Evolutionary conservation across 30 jellyfish, hydroid and myxozoan species (phyloP).

Genomic region (Calvadosia cruxmelitensis): DNA sequence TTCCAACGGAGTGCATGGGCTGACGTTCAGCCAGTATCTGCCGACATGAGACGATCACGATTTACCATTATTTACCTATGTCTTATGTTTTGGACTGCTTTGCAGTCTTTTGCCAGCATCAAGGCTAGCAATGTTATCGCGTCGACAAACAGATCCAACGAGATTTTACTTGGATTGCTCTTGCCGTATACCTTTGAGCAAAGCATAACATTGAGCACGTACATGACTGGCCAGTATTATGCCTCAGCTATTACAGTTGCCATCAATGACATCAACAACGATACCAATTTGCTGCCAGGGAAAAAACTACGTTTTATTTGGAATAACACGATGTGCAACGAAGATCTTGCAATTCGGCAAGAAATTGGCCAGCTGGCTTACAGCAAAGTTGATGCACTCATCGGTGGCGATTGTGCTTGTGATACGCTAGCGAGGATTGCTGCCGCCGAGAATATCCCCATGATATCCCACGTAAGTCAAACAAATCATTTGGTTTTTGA

Average conservation of each 20-base stretch:
- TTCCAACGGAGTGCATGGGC: slow-evolving; percentile 6
- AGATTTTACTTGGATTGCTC: slow-evolving; percentile 59
- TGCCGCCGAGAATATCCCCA: slow-evolving; percentile 70
- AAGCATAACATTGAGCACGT: slow-evolving; percentile 43
- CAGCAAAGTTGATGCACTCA: slow-evolving; percentile 54
- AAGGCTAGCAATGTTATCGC: not conserved
- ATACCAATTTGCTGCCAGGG: slow-evolving; percentile 20
- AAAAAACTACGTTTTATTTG: slow-evolving; percentile 44
- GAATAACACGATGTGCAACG: slow-evolving; percentile 51
- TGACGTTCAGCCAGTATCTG: not conserved
- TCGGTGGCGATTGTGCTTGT: slow-evolving; percentile 66
- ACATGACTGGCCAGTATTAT: slow-evolving; percentile 37
- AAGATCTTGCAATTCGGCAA: slow-evolving; percentile 33
- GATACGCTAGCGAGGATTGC: slow-evolving; percentile 66
- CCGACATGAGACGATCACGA: not conserved
- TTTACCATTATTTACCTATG: not conserved
- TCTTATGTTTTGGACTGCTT: no score
- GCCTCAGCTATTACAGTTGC: slow-evolving; percentile 91
- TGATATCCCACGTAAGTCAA: slow-evolving; percentile 63
- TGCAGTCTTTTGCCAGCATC: not conserved
- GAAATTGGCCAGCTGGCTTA: slow-evolving; percentile 35
- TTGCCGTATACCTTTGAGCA: slow-evolving; percentile 69
- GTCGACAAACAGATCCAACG: slow-evolving; percentile 8
- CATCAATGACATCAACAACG: slow-evolving; percentile 50
- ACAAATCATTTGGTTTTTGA: no score